A percentile compares a stretch with the other conserved stretches of the same genome.
Conservation (phyloP, 2,888 invertebrate species). For the Cartodere bifasciata region DNA sequence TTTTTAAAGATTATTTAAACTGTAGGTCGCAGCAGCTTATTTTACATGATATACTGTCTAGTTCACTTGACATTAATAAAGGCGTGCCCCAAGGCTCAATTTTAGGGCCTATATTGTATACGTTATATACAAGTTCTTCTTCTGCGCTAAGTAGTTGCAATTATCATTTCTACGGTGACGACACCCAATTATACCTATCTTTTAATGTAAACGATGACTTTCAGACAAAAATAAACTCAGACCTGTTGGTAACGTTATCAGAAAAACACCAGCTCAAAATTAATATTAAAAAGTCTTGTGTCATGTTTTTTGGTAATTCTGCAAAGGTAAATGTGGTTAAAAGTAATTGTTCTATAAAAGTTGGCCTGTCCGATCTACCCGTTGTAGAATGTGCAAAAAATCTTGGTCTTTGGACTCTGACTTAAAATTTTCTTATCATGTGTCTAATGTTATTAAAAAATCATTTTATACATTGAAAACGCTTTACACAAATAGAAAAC, state of each 20-base stretch:
- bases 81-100: not conserved
- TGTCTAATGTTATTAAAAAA: not conserved
- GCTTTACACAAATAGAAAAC: too few relatives aligned
- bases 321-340: not conserved
- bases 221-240: not conserved
- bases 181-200: slow-evolving; percentile 4
- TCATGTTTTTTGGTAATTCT: not conserved
- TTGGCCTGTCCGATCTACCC: not conserved
- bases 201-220: not conserved
- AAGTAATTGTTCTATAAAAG: not conserved
- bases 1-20: too few relatives aligned
- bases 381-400: not conserved
- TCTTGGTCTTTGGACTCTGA: slow-evolving; percentile 1
- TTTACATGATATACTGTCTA: too few relatives aligned
- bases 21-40: too few relatives aligned
- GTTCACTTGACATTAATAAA: too few relatives aligned
- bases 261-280: not conserved
- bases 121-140: not conserved
- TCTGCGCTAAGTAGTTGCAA: slow-evolving; percentile 1
- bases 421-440: slow-evolving; percentile 1
- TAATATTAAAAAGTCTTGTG: not conserved
- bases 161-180: slow-evolving; percentile 2
- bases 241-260: not conserved
- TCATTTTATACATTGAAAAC: too few relatives aligned
- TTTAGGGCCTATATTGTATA: slow-evolving; percentile 1